These are phyloP conservation scores for Manis crassicaudata DNA, from an alignment of 2,797 vertebrate species.

Conservation along the genomic window DNA sequence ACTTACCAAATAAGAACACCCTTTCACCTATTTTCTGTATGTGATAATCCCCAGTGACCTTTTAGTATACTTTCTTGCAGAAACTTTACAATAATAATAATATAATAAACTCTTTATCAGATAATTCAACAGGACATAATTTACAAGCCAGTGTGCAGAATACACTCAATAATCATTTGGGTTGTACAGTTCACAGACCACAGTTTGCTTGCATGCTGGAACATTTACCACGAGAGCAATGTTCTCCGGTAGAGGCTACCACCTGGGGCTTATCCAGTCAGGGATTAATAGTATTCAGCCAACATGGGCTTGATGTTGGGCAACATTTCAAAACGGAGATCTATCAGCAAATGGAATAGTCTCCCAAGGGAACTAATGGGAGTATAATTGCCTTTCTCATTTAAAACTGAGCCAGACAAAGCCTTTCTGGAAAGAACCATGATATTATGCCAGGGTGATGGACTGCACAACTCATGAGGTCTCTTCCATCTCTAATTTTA, in stretches of 20 bases:
- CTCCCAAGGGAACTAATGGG: slow-evolving; percentile 76
- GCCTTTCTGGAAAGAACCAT: slow-evolving; percentile 74
- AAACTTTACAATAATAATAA: slow-evolving; percentile 47
- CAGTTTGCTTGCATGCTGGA: not conserved
- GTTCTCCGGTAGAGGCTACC: not conserved
- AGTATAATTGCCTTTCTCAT: slow-evolving; percentile 78
- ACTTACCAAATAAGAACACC: slow-evolving; percentile 59
- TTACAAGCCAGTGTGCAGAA: slow-evolving; percentile 2
- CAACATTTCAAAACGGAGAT: slow-evolving; percentile 80
- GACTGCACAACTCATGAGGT: slow-evolving; percentile 62
- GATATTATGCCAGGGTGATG: slow-evolving; percentile 75
- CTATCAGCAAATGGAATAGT: slow-evolving; percentile 74
- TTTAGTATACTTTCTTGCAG: slow-evolving; percentile 47
- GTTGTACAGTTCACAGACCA: not conserved
- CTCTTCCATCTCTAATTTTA: slow-evolving; percentile 75
- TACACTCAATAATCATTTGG: not conserved
- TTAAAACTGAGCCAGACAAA: slow-evolving; percentile 80
- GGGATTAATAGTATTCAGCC: slow-evolving; percentile 67
- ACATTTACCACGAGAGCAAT: not conserved
- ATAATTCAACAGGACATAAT: slow-evolving; percentile 46
- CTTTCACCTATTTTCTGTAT: slow-evolving; percentile 53
- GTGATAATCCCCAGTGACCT: slow-evolving; percentile 8
- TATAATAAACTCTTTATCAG: slow-evolving; percentile 57
- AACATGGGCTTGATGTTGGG: slow-evolving; percentile 67
- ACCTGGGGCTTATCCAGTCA: not conserved